Evolutionary conservation across 2,797 vertebrate species (phyloP).

Genomic region (Oreortyx pictus): DNA sequence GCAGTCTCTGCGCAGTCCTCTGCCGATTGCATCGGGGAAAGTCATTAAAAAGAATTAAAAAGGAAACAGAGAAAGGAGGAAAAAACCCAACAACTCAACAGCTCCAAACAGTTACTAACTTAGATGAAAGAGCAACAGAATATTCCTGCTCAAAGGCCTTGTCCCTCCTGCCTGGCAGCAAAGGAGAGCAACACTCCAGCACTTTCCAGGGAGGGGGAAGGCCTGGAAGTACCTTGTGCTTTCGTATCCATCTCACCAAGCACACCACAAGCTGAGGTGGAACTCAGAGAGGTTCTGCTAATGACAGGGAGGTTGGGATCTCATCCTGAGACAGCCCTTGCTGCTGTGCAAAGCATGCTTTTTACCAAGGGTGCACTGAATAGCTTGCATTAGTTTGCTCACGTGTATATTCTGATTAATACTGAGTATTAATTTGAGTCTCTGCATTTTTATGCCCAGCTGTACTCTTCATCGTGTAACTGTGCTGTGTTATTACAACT

Average conservation of each 20-base stretch:
- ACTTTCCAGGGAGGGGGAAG: background rate
- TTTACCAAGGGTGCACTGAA: background rate
- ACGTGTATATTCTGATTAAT: background rate
- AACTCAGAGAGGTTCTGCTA: background rate
- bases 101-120: slow-evolving; percentile 59
- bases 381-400: background rate
- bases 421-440: background rate
- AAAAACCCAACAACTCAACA: background rate
- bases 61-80: slow-evolving; percentile 5
- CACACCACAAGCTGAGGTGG: background rate
- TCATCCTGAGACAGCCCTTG: background rate
- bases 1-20: slow-evolving; percentile 64
- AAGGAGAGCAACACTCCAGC: background rate
- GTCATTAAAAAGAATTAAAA: slow-evolving; percentile 77
- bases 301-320: background rate
- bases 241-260: background rate
- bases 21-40: slow-evolving; percentile 61
- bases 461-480: background rate
- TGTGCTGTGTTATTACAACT: background rate
- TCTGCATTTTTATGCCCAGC: background rate
- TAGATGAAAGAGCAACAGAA: slow-evolving; percentile 53
- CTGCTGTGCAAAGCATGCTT: background rate
- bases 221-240: background rate
- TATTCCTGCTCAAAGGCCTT: slow-evolving; percentile 30
- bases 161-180: background rate